Conservation (phyloP, 2,113 vertebrate genomes). For the Proterorhinus semilunaris region DNA sequence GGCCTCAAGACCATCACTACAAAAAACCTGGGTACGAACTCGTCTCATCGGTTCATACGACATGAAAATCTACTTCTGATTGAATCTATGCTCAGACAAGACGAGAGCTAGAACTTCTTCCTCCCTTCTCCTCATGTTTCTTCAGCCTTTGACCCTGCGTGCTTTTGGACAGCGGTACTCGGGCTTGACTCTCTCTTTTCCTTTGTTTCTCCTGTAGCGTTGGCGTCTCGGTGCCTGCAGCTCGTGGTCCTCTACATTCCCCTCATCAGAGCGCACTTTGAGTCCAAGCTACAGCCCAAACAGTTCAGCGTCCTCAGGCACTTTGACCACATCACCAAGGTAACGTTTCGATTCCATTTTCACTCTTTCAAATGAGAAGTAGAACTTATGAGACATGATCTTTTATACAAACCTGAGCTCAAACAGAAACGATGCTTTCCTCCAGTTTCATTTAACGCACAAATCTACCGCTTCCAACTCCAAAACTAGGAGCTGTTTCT, state of each 20-base stretch:
- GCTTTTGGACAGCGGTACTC: background rate
- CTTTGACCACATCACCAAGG: slow-evolving; percentile 99
- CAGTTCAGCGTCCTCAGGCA: slow-evolving; percentile 93
- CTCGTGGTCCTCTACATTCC: slow-evolving; percentile 97
- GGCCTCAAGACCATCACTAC: slow-evolving; percentile 99
- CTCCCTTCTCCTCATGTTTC: too few relatives aligned
- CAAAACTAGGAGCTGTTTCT: too few relatives aligned
- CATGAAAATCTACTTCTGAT: too few relatives aligned
- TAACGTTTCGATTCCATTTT: slow-evolving; percentile 45
- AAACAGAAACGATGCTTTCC: too few relatives aligned
- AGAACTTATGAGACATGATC: too few relatives aligned
- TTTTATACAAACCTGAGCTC: too few relatives aligned
- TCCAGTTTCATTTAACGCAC: too few relatives aligned
- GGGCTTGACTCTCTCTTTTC: background rate
- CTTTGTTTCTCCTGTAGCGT: slow-evolving; percentile 72
- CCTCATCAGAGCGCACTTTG: slow-evolving; percentile 91
- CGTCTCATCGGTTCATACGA: background rate
- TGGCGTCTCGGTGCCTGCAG: slow-evolving; percentile 95
- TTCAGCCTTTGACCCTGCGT: background rate
- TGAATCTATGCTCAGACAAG: too few relatives aligned
- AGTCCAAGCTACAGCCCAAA: slow-evolving; percentile 91
- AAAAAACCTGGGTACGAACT: slow-evolving; percentile 89
- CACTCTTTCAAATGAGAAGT: too few relatives aligned
- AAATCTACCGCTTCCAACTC: too few relatives aligned
- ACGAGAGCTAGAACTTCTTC: too few relatives aligned